phyloP scores from a whole-genome alignment of 2,797 vertebrate genomes.

The Atherinosoma microstoma region DNA sequence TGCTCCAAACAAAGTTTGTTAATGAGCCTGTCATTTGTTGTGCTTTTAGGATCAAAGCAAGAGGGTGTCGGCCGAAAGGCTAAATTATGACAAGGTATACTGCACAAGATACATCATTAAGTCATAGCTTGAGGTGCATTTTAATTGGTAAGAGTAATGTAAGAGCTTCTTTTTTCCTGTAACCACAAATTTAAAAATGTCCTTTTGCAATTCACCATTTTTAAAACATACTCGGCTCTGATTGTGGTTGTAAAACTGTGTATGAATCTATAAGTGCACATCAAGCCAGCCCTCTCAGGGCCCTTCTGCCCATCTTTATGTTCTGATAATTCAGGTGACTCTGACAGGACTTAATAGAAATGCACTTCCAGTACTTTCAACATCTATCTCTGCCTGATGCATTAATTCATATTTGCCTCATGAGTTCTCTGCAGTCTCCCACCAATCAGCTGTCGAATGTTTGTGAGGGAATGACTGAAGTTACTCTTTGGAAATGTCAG shows the following conservation, averaged over 20 bases:
- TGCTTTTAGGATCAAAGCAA: conserved; percentile 52
- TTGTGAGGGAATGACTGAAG: conserved; percentile 15
- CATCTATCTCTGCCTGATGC: conserved; percentile 38
- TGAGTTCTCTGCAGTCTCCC: conserved; percentile 21
- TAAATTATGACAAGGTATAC: conserved; percentile 28
- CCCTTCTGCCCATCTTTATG: conserved; percentile 40
- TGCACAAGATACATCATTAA: conserved; percentile 52
- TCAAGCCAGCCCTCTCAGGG: conserved; percentile 7
- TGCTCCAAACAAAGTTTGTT: conserved; percentile 26
- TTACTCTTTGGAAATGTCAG: conserved; percentile 12
- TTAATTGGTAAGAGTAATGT: conserved; percentile 49
- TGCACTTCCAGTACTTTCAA: conserved; percentile 54
- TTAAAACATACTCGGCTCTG: conserved; percentile 32
- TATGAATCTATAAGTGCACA: conserved; percentile 40
- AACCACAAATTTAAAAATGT: background rate
- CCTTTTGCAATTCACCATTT: conserved; percentile 21
- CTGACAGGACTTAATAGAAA: conserved; percentile 69
- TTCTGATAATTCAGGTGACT: conserved; percentile 57
- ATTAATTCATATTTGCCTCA: conserved; percentile 51
- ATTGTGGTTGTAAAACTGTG: conserved; percentile 45
- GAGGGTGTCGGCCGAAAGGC: conserved; percentile 2
- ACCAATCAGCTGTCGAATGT: conserved; percentile 34
- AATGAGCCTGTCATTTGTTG: conserved; percentile 49
- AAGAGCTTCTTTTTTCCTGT: background rate
- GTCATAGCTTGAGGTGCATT: conserved; percentile 48